phyloP scores from a whole-genome alignment of 2,888 invertebrate species.

The Neocrepidodera transversa region DNA sequence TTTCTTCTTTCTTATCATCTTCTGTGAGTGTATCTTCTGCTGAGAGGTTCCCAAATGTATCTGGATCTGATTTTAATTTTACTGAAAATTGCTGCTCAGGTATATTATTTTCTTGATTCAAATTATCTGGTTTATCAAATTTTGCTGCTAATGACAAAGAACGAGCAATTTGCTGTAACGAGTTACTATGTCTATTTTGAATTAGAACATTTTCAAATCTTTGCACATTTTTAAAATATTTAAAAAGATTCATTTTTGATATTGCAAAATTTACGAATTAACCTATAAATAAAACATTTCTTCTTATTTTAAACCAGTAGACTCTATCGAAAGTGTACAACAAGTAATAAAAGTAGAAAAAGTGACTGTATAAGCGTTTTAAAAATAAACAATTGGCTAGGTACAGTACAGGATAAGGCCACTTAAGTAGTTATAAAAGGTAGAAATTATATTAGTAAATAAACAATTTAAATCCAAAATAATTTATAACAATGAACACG shows the following conservation, averaged over 20 bases:
- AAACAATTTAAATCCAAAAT: too few species aligned
- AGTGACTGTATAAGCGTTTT: too few species aligned
- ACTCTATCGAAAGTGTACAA: too few species aligned
- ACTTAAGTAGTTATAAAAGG: too few species aligned
- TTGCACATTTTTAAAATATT: background rate
- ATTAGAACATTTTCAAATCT: background rate
- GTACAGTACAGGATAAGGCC: too few species aligned
- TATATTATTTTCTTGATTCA: conserved; percentile 26
- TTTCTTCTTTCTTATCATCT: conserved; percentile 69
- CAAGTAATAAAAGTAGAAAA: too few species aligned
- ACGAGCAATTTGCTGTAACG: background rate
- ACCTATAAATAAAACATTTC: background rate
- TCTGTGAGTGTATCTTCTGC: conserved; percentile 54
- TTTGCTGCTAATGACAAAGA: background rate
- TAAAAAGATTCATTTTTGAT: background rate
- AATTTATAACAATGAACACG: too few species aligned
- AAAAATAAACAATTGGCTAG: too few species aligned
- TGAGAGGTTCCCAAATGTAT: conserved; percentile 64
- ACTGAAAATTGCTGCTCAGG: conserved; percentile 54
- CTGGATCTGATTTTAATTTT: conserved; percentile 62
- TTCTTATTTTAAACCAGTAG: too few species aligned
- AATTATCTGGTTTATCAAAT: background rate
- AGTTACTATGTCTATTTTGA: background rate
- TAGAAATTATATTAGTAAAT: too few species aligned
- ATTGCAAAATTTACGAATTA: background rate